Percentiles rank a stretch among this genome's conserved stretches.
These are phyloP conservation scores for Polydrusus tereticollis DNA, from an alignment of 2,888 invertebrate genomes.

Conservation along the genomic window DNA sequence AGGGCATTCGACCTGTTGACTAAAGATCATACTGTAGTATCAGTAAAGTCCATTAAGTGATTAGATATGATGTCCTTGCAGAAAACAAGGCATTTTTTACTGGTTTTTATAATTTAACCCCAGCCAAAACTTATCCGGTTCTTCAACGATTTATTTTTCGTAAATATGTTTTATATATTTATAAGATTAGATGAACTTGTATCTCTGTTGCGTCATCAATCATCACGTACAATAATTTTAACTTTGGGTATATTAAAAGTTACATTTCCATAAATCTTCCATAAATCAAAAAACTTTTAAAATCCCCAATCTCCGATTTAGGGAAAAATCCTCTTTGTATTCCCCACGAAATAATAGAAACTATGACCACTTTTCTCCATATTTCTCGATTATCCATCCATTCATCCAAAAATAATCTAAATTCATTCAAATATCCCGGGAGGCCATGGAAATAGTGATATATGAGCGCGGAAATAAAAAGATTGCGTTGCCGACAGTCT, in stretches of 20 bases:
- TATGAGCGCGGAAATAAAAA: slow-evolving; percentile 46
- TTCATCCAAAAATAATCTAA: slow-evolving; percentile 61
- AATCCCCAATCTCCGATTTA: slow-evolving; percentile 25
- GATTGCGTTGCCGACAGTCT: slow-evolving; percentile 45
- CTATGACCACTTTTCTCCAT: slow-evolving; percentile 45
- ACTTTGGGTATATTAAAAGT: not conserved
- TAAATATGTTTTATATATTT: no score
- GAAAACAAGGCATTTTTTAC: no score
- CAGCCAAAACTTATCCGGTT: no score
- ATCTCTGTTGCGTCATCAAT: slow-evolving; percentile 1
- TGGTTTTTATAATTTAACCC: no score
- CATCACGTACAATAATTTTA: not conserved
- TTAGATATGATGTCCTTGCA: no score
- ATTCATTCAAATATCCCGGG: slow-evolving; percentile 57
- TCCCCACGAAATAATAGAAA: slow-evolving; percentile 42
- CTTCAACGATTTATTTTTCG: no score
- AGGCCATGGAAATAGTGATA: slow-evolving; percentile 44
- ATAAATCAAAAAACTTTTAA: slow-evolving; percentile 32
- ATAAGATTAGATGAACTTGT: not conserved
- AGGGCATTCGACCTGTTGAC: not conserved
- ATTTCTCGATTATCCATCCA: slow-evolving; percentile 52
- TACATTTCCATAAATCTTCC: slow-evolving; percentile 30
- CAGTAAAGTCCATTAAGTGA: slow-evolving; percentile 64
- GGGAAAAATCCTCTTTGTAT: slow-evolving; percentile 15
- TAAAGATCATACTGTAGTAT: slow-evolving; percentile 56